Percentiles rank a stretch among this genome's conserved stretches.
Conservation (phyloP, 2,888 invertebrate genomes). For the Vandiemenella viatica region DNA sequence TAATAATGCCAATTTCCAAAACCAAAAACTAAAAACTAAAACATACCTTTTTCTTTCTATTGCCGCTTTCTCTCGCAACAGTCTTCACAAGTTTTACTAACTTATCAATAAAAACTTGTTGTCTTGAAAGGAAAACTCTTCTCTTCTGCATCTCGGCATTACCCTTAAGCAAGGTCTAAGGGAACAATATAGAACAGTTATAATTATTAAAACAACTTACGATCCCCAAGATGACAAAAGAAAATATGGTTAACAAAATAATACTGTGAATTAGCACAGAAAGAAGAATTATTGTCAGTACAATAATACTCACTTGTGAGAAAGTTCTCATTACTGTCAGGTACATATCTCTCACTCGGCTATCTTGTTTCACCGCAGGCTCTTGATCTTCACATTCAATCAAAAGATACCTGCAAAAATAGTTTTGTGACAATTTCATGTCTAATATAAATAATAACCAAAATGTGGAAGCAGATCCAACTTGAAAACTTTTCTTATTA, state of each 20-base stretch:
- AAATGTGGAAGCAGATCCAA: no score
- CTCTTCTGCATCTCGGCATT: slow-evolving; percentile 56
- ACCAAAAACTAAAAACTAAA: not conserved
- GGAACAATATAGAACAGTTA: no score
- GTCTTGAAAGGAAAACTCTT: slow-evolving; percentile 60
- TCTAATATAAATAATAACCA: no score
- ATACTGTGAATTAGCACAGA: not conserved
- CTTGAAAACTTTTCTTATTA: no score
- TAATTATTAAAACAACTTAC: no score
- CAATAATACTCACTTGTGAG: slow-evolving; percentile 38
- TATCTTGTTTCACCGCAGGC: slow-evolving; percentile 52
- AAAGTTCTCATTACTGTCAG: slow-evolving; percentile 77
- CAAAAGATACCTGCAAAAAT: slow-evolving; percentile 46
- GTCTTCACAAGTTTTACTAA: slow-evolving; percentile 74
- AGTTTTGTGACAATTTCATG: no score
- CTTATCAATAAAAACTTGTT: slow-evolving; percentile 82
- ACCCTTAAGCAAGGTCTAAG: slow-evolving; percentile 31
- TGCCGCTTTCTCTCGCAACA: slow-evolving; percentile 81
- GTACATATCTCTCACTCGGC: slow-evolving; percentile 68
- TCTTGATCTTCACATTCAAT: slow-evolving; percentile 89
- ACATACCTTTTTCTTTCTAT: slow-evolving; percentile 63
- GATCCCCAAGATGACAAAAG: no score
- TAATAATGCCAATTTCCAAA: no score
- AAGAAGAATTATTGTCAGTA: not conserved
- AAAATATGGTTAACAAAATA: not conserved